Percentiles rank a stretch among this genome's conserved stretches.
Conservation (phyloP, 2,113 vertebrate species). For the Mastomys coucha region DNA sequence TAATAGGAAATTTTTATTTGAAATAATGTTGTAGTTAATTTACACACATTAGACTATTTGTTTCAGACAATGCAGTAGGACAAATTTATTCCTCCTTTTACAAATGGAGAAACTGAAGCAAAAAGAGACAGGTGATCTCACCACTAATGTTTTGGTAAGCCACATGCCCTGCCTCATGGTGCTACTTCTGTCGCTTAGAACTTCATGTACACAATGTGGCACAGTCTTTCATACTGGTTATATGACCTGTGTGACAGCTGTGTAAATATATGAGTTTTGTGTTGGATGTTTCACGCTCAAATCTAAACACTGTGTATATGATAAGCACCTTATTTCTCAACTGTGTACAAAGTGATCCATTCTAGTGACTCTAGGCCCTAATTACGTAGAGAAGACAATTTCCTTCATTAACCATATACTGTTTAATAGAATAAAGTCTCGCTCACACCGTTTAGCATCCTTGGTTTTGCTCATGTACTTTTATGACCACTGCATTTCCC, state of each 20-base stretch:
- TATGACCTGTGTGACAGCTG: background rate
- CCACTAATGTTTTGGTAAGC: background rate
- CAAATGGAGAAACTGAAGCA: background rate
- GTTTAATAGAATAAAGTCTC: background rate
- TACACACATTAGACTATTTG: background rate
- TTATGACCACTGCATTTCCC: background rate
- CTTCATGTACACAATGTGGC: background rate
- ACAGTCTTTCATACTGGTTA: background rate
- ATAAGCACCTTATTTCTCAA: background rate
- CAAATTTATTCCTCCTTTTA: background rate
- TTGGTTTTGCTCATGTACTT: background rate
- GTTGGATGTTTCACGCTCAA: background rate
- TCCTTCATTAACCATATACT: background rate
- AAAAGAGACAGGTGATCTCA: background rate
- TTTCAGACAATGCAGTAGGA: background rate
- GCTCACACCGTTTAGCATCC: background rate
- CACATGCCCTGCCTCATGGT: background rate
- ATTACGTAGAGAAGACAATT: background rate
- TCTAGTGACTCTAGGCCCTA: background rate
- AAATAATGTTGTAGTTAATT: constrained; percentile 16
- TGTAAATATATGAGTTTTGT: too few species aligned
- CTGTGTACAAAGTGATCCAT: background rate
- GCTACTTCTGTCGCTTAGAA: background rate
- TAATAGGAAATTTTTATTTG: background rate
- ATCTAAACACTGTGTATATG: background rate